phyloP scores from a whole-genome alignment of 2,888 invertebrate species.

The Boloria euphrosyne region DNA sequence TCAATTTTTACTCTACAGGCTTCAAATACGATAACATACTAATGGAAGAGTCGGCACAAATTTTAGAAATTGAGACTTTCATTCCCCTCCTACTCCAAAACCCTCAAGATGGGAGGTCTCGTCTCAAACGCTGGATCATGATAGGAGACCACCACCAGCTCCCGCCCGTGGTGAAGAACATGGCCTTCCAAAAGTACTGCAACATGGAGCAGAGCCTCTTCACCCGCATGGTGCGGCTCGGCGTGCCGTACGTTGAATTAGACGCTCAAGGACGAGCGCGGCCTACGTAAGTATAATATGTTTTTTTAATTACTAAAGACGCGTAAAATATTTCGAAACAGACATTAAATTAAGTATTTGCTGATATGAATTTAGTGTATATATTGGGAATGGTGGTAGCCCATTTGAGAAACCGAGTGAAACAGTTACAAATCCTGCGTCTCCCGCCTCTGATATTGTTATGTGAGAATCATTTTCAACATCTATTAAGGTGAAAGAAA shows the following conservation, averaged over 20 bases:
- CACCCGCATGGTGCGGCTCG: conserved; percentile 96
- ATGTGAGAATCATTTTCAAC: too few species aligned
- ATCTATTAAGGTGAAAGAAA: too few species aligned
- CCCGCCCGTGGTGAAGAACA: conserved; percentile 99
- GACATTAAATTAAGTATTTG: too few species aligned
- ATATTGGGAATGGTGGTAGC: too few species aligned
- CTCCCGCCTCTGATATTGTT: too few species aligned
- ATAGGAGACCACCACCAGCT: conserved; percentile 99
- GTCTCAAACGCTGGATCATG: conserved; percentile 99
- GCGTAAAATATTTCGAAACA: too few species aligned
- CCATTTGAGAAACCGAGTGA: too few species aligned
- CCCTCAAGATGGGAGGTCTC: conserved; percentile 96
- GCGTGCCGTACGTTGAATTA: conserved; percentile 97
- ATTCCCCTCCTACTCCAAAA: conserved; percentile 99
- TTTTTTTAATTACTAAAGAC: neutral
- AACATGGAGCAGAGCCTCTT: conserved; percentile 99
- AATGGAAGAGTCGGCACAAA: conserved; percentile 99
- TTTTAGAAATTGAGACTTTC: conserved; percentile 99
- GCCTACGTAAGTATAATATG: conserved; percentile 82
- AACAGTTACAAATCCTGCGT: too few species aligned
- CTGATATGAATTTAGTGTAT: too few species aligned
- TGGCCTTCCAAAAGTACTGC: conserved; percentile 99
- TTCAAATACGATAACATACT: conserved; percentile 99
- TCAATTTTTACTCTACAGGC: conserved; percentile 65
- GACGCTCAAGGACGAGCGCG: conserved; percentile 98